A percentile compares a stretch with the other conserved stretches of the same genome.
phyloP scores from a whole-genome alignment of 2,888 invertebrate species.

The Octodonta nipae region DNA sequence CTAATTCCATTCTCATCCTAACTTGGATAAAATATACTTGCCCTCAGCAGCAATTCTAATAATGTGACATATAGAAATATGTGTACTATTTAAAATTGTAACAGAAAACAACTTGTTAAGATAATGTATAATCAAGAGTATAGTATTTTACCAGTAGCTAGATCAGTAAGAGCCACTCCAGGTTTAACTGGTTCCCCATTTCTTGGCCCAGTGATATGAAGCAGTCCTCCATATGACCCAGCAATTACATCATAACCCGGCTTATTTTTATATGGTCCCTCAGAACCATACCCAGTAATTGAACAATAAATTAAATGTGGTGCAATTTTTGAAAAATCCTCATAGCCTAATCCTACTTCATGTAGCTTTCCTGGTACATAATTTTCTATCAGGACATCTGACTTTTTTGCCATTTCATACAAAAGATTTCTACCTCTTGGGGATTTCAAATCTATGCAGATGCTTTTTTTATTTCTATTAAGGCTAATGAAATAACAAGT shows the following conservation, averaged over 20 bases:
- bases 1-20: too few species aligned
- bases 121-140: too few species aligned
- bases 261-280: conserved; percentile 70
- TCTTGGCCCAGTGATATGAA: conserved; percentile 77
- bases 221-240: conserved; percentile 78
- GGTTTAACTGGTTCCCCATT: conserved; percentile 78
- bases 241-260: conserved; percentile 97
- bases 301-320: conserved; percentile 85
- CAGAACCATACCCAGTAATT: conserved; percentile 79
- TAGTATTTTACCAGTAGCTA: conserved; percentile 67
- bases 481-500: conserved; percentile 74
- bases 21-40: too few species aligned
- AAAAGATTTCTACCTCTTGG: conserved; percentile 50
- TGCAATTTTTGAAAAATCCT: conserved; percentile 51
- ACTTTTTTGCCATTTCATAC: conserved; percentile 56
- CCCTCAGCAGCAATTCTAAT: too few species aligned
- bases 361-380: conserved; percentile 82
- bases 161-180: conserved; percentile 85
- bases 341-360: conserved; percentile 65
- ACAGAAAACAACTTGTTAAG: too few species aligned
- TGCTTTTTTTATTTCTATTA: conserved; percentile 89
- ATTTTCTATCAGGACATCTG: conserved; percentile 87
- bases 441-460: conserved; percentile 72
- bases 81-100: too few species aligned
- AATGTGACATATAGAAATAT: too few species aligned